A percentile compares a stretch with the other conserved stretches of the same genome.
These are phyloP conservation scores for Schizaphis graminum DNA, from an alignment of 2,888 invertebrate genomes.

Conservation along the genomic window DNA sequence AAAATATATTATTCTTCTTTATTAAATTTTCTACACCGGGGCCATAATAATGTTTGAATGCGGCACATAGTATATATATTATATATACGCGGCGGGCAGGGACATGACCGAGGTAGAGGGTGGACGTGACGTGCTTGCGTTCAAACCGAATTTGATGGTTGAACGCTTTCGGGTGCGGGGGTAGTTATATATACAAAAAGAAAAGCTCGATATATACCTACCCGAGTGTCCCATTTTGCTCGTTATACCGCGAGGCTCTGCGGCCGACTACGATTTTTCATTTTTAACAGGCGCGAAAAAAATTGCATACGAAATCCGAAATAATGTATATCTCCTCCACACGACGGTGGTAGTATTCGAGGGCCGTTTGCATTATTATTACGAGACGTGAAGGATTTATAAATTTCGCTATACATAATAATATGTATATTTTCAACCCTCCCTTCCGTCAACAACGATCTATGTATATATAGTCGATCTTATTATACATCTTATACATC, in stretches of 20 bases:
- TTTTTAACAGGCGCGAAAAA: slow-evolving; percentile 64
- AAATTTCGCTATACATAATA: slow-evolving; percentile 22
- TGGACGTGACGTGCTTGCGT: slow-evolving; percentile 29
- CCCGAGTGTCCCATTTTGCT: slow-evolving; percentile 49
- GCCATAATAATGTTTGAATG: slow-evolving; percentile 55
- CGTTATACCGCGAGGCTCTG: slow-evolving; percentile 28
- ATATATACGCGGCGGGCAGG: background rate
- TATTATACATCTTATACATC: background rate
- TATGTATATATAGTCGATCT: background rate
- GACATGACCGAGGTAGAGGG: background rate
- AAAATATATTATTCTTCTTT: slow-evolving; percentile 62
- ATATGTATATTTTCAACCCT: background rate
- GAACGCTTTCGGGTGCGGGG: slow-evolving; percentile 49
- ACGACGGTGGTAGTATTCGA: background rate
- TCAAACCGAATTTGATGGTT: slow-evolving; percentile 63
- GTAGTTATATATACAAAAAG: slow-evolving; percentile 23
- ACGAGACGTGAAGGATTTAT: slow-evolving; percentile 47
- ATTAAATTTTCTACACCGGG: slow-evolving; percentile 58
- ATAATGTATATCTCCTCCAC: slow-evolving; percentile 42
- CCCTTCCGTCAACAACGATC: background rate
- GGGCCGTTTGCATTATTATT: slow-evolving; percentile 41
- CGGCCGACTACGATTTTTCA: slow-evolving; percentile 58
- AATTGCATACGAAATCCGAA: slow-evolving; percentile 58
- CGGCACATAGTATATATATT: slow-evolving; percentile 3
- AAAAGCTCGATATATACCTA: slow-evolving; percentile 45